A percentile compares a stretch with the other conserved stretches of the same genome.
phyloP scores from a whole-genome alignment of 2,888 invertebrate species.

The Minunthozetes semirufus region DNA sequence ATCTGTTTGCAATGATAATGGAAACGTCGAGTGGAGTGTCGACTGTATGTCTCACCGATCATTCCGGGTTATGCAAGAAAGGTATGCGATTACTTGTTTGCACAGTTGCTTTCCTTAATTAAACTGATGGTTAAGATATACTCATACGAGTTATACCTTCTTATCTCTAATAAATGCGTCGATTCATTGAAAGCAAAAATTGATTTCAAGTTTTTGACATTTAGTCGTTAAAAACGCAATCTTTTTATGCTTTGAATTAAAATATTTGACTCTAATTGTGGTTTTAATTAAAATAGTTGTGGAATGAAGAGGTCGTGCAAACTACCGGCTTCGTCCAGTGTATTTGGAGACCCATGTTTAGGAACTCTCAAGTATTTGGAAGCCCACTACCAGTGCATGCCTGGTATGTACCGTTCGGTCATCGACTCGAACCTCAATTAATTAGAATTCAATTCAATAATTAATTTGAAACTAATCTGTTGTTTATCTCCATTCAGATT shows the following conservation, averaged over 20 bases:
- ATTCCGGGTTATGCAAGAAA: slow-evolving; percentile 75
- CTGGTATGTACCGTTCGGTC: slow-evolving; percentile 35
- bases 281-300: slow-evolving; percentile 32
- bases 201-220: background rate
- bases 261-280: background rate
- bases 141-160: background rate
- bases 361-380: slow-evolving; percentile 58
- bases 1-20: slow-evolving; percentile 90
- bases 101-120: too few species aligned
- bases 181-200: background rate
- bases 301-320: slow-evolving; percentile 43
- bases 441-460: slow-evolving; percentile 24
- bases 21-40: slow-evolving; percentile 90
- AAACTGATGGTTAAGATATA: background rate
- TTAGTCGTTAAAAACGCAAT: background rate
- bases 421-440: background rate
- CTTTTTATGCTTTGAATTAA: background rate
- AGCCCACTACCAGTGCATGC: slow-evolving; percentile 54
- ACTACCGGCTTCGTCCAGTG: slow-evolving; percentile 43
- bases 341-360: slow-evolving; percentile 56
- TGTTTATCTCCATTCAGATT: background rate
- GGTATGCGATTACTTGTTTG: slow-evolving; percentile 54
- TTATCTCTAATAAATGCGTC: background rate
- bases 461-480: background rate
- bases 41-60: slow-evolving; percentile 89